Conservation (phyloP, 2,888 invertebrate species). For the Melinopterus prodromus region DNA sequence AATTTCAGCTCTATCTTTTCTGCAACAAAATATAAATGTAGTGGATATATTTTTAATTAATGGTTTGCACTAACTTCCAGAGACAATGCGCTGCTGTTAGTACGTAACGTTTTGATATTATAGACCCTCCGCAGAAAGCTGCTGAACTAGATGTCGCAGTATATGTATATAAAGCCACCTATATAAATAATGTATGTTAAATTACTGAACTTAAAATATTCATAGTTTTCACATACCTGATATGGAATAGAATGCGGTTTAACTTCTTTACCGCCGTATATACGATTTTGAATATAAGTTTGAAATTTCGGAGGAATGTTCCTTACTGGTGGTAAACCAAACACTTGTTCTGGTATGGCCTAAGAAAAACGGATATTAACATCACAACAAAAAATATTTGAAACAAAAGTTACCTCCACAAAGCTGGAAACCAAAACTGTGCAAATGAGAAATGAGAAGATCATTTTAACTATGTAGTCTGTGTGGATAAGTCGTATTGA, state of each 20-base stretch:
- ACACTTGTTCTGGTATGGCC: neutral
- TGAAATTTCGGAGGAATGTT: conserved; percentile 5
- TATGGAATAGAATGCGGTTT: conserved; percentile 29
- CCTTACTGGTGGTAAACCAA: neutral
- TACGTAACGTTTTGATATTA: conserved; percentile 28
- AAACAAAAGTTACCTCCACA: neutral
- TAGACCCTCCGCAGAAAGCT: conserved; percentile 31
- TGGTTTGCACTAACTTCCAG: neutral
- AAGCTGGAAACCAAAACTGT: neutral
- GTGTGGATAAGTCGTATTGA: neutral
- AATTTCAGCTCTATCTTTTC: conserved; percentile 19
- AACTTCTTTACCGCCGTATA: conserved; percentile 21
- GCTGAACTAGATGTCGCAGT: neutral
- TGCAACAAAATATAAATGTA: neutral
- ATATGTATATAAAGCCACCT: conserved; percentile 14
- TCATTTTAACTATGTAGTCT: neutral
- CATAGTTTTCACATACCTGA: conserved; percentile 12
- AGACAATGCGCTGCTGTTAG: conserved; percentile 33
- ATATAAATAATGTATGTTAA: neutral
- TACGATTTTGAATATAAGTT: neutral
- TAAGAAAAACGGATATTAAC: neutral
- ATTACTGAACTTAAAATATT: neutral
- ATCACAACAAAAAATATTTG: neutral
- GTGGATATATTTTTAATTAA: neutral
- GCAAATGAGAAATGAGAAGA: neutral